Conservation (phyloP, 2,888 invertebrate species). For the Drosophila macrospina region DNA sequence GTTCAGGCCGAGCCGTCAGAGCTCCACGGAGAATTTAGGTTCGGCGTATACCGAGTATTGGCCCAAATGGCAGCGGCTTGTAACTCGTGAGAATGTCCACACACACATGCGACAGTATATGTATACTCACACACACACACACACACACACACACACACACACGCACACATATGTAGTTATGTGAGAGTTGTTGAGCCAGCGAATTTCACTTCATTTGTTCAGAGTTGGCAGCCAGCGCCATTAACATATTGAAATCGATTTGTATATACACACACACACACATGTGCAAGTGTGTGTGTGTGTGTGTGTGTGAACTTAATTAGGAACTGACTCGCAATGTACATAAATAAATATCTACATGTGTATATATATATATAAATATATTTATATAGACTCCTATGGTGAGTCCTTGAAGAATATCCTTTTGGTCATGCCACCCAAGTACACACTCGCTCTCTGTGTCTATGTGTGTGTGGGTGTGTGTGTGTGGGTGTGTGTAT, state of each 20-base stretch:
- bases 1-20: constrained; percentile 43
- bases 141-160: constrained; percentile 2
- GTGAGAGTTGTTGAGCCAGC: constrained; percentile 55
- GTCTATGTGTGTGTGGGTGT: constrained; percentile 12
- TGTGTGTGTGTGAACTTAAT: constrained; percentile 46
- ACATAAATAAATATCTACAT: constrained; percentile 18
- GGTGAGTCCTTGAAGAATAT: constrained; percentile 7
- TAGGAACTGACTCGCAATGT: constrained; percentile 36
- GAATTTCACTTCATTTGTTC: constrained; percentile 72
- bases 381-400: background rate
- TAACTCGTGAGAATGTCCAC: constrained; percentile 59
- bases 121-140: constrained; percentile 5
- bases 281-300: constrained; percentile 14
- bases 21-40: constrained; percentile 29
- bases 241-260: constrained; percentile 80
- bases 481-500: constrained; percentile 10
- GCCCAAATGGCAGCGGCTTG: constrained; percentile 56
- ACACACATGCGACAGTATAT: no score
- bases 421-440: constrained; percentile 42
- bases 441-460: background rate
- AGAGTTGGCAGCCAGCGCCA: constrained; percentile 58
- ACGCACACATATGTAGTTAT: constrained; percentile 10
- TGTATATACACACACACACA: constrained; percentile 22
- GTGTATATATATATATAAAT: background rate
- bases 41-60: constrained; percentile 56